Evolutionary conservation across 92 coral and sea anemone genomes (phyloP).

Genomic region (Desmophyllum pertusum): DNA sequence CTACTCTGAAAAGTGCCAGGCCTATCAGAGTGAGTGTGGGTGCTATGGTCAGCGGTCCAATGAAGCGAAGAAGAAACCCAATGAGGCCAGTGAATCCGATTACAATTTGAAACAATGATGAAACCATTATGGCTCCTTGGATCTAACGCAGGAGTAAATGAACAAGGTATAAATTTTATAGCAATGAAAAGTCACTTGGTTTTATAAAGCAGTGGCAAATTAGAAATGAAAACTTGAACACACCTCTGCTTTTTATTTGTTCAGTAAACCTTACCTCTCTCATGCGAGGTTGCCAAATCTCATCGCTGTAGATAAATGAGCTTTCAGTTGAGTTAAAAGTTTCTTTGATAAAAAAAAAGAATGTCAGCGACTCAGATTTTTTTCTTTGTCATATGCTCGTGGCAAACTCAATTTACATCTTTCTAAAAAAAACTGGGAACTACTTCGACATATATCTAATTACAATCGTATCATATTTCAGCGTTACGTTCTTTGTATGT

Average conservation of each 20-base stretch:
- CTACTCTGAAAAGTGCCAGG: slow-evolving; percentile 83
- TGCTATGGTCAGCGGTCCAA: slow-evolving; percentile 93
- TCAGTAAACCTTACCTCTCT: slow-evolving; percentile 88
- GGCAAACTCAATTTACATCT: too few relatives aligned
- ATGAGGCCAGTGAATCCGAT: slow-evolving; percentile 88
- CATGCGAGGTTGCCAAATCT: slow-evolving; percentile 88
- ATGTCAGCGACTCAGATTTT: too few relatives aligned
- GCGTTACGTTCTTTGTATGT: too few relatives aligned
- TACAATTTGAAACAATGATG: slow-evolving; percentile 86
- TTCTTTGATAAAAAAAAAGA: not conserved
- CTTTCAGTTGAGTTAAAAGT: slow-evolving; percentile 20
- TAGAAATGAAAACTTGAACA: too few relatives aligned
- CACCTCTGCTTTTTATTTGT: too few relatives aligned
- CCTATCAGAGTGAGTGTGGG: slow-evolving; percentile 95
- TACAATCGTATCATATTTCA: too few relatives aligned
- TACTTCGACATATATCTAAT: too few relatives aligned
- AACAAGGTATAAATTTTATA: not conserved
- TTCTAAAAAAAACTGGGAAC: too few relatives aligned
- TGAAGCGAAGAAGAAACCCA: slow-evolving; percentile 84
- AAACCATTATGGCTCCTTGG: slow-evolving; percentile 97
- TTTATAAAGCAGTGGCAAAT: not conserved
- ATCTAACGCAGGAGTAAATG: slow-evolving; percentile 50
- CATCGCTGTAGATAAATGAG: slow-evolving; percentile 32
- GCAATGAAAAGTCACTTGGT: too few relatives aligned
- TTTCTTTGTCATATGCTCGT: too few relatives aligned